Evolutionary conservation across 2,888 invertebrate genomes (phyloP), one percentile per base, ranked within the genome.

Genomic region (Holacanthella duospinosa): DNA sequence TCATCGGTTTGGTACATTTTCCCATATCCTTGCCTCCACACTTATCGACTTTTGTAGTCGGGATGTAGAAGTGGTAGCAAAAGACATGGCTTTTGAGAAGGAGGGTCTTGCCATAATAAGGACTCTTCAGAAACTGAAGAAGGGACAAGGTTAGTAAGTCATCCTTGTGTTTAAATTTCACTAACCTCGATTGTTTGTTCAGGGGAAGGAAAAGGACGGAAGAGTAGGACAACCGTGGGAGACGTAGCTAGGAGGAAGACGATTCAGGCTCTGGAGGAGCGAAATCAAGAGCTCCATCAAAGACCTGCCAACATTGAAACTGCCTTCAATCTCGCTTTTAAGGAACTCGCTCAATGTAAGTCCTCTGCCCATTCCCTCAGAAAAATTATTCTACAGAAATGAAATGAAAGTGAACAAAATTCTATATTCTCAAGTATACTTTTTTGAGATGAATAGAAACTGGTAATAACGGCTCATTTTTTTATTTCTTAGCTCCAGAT

Each of bases 1-100:
- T 24, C 72, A 72, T 64, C 63, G 71, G 26, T 61, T 69, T 44
- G 70, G 66, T 26, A 72, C 72, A 1, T 65, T 70, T 26, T 54
- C 64, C 26, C 72, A 72, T 28, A 69, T 72, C 43, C 62, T 72
- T 62, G 67, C 71, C 0, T 59, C 64, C 6, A 70, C 68, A 1
- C 60, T 56, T 12, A 26, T 71, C n/a, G 65, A 61, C n/a, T 61
- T 67, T 56, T 68, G 64, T 36, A 64, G 55, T n/a, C 63, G 63
- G 43, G 55, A 56, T 29, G 16, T 25, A 3, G 29, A 61, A 2
- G 28, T 2, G 1, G 24, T 28, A 1, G 25, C 55, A 19, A 53
- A 61, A 19, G 26, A 61, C 21, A 19, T 26, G 25, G 55, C 29
- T 4, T 26, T 55, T 55, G 29, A 55, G 19, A 55, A 55, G 55